Evolutionary conservation across 2,888 invertebrate species (phyloP), one percentile per base, ranked within the genome.

Genomic region (Papilio elwesi): DNA sequence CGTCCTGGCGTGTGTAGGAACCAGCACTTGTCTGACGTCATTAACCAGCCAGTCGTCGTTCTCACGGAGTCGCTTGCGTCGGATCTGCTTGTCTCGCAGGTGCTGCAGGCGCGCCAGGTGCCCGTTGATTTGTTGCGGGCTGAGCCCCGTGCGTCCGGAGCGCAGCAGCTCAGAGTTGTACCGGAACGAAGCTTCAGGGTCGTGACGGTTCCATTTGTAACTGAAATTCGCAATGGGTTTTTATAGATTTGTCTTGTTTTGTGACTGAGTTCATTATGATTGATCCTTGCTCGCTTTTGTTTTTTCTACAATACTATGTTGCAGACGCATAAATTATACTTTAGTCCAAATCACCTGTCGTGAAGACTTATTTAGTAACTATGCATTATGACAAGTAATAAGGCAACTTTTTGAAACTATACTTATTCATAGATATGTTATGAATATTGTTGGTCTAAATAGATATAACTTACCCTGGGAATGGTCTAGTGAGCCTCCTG

Each of bases 1-100:
- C 0, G 95, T 95, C 13, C 89, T 81, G 9, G 91, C 94, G 80
- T 94, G 95, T 0, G 94, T 92, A 26, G 93, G 88, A 7, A 92
- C 86, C 16, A 94, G 85, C 0, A 85, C 85, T n/a, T 85, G 88
- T 47, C 82, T 83, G 0, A 86, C 85, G 74, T 90, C 88, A 83
- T 90, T 87, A 74, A 84, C 86, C 12, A 92, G 87, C 91, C 92
- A 90, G 75, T 91, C 92, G 71, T 84, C 86, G 9, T 81, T 80
- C 47, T 87, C 83, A 5, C 83, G 83, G 48, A 87, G 79, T 4
- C 87, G 83, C 71, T 82, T 85, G 49, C 90, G 83, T 13, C 89
- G 88, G 53, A 94, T 77, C 78, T 94, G 94, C 74, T 85, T 88
- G 83, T 94, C 92, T 36, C 91, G 86, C 73, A 94, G 79, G 76